Percentiles rank a stretch among this genome's conserved stretches.
Conservation (phyloP, 2,797 vertebrate species). For the Paguma larvata region DNA sequence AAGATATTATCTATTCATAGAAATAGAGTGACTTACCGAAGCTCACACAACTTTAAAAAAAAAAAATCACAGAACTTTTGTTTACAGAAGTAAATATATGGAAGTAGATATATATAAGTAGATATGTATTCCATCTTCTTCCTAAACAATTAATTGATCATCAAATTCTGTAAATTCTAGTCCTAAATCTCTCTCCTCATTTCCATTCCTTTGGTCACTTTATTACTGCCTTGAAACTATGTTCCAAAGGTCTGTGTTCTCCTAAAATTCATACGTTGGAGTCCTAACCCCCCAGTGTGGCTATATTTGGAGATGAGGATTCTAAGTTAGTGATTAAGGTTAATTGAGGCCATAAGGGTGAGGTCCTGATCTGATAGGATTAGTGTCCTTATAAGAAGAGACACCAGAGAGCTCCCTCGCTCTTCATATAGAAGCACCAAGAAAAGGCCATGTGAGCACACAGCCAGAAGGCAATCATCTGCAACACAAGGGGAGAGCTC, state of each 20-base stretch:
- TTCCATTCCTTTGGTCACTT: conserved; percentile 10
- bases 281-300: not conserved
- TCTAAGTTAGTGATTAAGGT: conserved; percentile 25
- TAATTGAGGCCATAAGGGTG: not conserved
- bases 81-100: not conserved
- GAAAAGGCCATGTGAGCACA: not conserved
- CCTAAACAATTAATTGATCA: not conserved
- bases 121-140: not conserved
- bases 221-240: not conserved
- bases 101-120: not conserved
- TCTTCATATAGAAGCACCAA: not conserved
- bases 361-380: not conserved
- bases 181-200: conserved; percentile 36
- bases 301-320: not conserved
- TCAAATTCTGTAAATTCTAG: conserved; percentile 32
- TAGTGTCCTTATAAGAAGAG: not conserved
- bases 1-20: not conserved
- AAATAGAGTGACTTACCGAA: conserved; percentile 48
- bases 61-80: not conserved
- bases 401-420: not conserved
- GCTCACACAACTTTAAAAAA: not conserved
- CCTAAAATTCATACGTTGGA: conserved; percentile 21
- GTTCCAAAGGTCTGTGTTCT: not conserved
- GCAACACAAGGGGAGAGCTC: not conserved
- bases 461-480: not conserved